These are phyloP conservation scores for Papilio elwesi DNA, from an alignment of 2,888 invertebrate species.

Conservation along the genomic window DNA sequence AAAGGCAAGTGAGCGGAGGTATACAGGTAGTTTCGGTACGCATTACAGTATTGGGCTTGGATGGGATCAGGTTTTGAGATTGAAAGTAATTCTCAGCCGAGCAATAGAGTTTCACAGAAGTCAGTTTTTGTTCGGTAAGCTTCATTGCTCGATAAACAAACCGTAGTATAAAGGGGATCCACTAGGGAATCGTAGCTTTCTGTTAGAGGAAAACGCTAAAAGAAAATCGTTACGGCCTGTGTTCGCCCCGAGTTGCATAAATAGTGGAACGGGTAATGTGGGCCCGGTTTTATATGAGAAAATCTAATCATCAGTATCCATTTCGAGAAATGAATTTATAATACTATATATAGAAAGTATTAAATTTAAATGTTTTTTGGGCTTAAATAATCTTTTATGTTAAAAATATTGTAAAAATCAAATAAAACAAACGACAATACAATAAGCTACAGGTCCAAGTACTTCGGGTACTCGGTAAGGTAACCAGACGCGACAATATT, in stretches of 20 bases:
- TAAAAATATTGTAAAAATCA: no score
- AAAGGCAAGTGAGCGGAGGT: not conserved
- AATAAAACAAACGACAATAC: no score
- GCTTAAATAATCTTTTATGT: no score
- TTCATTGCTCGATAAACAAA: conserved; percentile 64
- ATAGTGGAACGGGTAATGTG: conserved; percentile 42
- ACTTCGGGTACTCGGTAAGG: no score
- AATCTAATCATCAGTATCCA: conserved; percentile 51
- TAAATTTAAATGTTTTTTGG: not conserved
- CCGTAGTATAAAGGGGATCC: conserved; percentile 60
- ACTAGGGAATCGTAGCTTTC: conserved; percentile 57
- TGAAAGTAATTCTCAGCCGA: conserved; percentile 55
- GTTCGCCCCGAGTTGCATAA: conserved; percentile 51
- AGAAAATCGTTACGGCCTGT: conserved; percentile 54
- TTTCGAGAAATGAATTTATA: conserved; percentile 8
- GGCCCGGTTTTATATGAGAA: conserved; percentile 52
- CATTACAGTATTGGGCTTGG: not conserved
- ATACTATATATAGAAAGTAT: not conserved
- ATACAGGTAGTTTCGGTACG: conserved; percentile 1
- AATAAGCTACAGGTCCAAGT: no score
- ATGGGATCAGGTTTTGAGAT: conserved; percentile 58
- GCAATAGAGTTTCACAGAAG: conserved; percentile 53
- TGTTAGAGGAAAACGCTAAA: conserved; percentile 59
- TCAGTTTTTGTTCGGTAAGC: conserved; percentile 60
- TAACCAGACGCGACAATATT: no score